Conservation (phyloP, 2,113 vertebrate species). For the Pollachius pollachius region DNA sequence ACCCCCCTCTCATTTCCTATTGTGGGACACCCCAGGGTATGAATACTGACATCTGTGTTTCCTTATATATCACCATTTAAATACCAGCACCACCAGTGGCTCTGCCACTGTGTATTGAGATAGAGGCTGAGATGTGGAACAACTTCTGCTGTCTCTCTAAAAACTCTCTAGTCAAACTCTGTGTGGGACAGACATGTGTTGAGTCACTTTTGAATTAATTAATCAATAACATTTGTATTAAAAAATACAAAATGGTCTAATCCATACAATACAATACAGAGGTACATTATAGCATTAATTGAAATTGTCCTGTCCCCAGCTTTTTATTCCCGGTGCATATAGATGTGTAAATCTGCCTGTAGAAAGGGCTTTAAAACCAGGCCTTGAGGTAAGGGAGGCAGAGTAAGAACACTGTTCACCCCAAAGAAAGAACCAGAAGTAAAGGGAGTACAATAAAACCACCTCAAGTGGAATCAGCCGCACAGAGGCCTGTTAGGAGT, state of each 20-base stretch:
- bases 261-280: constrained; percentile 20
- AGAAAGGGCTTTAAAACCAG: no score
- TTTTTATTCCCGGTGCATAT: no score
- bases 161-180: no score
- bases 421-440: no score
- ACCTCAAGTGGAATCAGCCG: constrained; percentile 12
- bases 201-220: no score
- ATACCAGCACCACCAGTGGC: constrained; percentile 58
- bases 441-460: no score
- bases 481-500: constrained; percentile 47
- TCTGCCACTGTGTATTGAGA: constrained; percentile 63
- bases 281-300: no score
- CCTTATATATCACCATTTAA: constrained; percentile 72
- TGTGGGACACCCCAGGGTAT: constrained; percentile 84
- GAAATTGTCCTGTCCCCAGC: no score
- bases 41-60: constrained; percentile 79
- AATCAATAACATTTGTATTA: neutral
- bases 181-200: no score
- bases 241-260: neutral
- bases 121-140: constrained; percentile 11
- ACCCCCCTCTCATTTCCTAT: constrained; percentile 84
- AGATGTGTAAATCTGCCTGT: no score
- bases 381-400: no score
- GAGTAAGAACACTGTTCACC: no score
- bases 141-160: neutral